Conservation (phyloP, 2,888 invertebrate species). For the Phalera bucephala region DNA sequence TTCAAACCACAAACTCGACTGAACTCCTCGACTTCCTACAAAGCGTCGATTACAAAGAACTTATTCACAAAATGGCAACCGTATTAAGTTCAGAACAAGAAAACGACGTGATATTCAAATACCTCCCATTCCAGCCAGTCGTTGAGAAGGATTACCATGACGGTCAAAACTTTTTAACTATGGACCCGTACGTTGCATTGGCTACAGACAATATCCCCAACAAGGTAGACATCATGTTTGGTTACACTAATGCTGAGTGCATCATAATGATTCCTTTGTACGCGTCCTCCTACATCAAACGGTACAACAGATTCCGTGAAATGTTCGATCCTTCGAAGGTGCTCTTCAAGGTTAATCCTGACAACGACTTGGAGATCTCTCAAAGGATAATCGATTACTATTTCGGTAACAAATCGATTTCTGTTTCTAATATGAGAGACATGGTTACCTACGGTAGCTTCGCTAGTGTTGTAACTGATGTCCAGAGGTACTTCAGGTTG, state of each 20-base stretch:
- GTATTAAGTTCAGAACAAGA: conserved; percentile 6
- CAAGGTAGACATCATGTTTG: conserved; percentile 10
- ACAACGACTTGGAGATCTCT: background rate
- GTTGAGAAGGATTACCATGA: conserved; percentile 14
- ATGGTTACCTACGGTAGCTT: conserved; percentile 5
- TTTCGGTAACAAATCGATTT: conserved; percentile 6
- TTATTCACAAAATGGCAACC: conserved; percentile 6
- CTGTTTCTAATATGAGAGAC: conserved; percentile 2
- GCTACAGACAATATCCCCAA: conserved; percentile 5
- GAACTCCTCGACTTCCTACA: conserved; percentile 11
- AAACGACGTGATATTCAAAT: conserved; percentile 6
- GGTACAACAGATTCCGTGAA: background rate
- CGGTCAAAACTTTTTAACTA: conserved; percentile 9
- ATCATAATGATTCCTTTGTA: background rate
- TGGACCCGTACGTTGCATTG: conserved; percentile 2
- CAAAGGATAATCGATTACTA: conserved; percentile 3
- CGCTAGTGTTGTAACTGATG: background rate
- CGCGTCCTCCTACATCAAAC: background rate
- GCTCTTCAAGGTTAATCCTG: background rate
- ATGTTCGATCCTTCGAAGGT: conserved; percentile 7
- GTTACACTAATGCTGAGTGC: conserved; percentile 7
- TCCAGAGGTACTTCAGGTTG: conserved; percentile 1
- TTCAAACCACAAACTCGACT: conserved; percentile 4
- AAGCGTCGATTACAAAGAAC: conserved; percentile 4
- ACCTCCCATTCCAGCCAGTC: conserved; percentile 10